phyloP scores from a whole-genome alignment of 2,113 vertebrate genomes.

The Hiodon tergisus region DNA sequence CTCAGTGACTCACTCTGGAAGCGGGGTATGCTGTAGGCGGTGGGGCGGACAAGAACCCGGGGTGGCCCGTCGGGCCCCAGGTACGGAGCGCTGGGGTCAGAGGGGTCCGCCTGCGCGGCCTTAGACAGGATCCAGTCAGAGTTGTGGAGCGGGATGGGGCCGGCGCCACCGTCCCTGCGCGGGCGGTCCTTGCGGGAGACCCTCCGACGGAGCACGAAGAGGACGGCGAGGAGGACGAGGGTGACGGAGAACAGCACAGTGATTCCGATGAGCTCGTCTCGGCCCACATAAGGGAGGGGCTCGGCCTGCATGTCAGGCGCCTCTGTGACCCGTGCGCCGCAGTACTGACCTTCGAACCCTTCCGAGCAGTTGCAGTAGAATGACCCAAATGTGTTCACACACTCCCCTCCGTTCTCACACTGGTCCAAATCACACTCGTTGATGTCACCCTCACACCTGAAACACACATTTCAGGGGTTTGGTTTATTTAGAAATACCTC shows the following conservation, averaged over 20 bases:
- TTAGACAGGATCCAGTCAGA: conserved; percentile 81
- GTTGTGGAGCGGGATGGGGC: conserved; percentile 72
- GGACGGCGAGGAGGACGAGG: conserved; percentile 74
- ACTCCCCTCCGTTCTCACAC: conserved; percentile 77
- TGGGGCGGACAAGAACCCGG: conserved; percentile 84
- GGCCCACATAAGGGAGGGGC: conserved; percentile 80
- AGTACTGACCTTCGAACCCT: conserved; percentile 78
- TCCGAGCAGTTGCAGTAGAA: conserved; percentile 89
- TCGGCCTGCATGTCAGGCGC: conserved; percentile 76
- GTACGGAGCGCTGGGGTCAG: conserved; percentile 62
- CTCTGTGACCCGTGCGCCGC: conserved; percentile 59
- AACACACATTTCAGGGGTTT: too few species aligned
- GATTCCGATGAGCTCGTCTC: conserved; percentile 90
- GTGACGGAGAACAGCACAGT: conserved; percentile 81
- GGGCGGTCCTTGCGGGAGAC: conserved; percentile 81
- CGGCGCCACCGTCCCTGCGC: conserved; percentile 69
- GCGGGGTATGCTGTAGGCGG: conserved; percentile 71
- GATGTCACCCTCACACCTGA: conserved; percentile 85
- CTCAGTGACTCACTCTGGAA: conserved; percentile 70
- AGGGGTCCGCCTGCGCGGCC: conserved; percentile 52
- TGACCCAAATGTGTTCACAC: conserved; percentile 81
- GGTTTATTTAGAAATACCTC: too few species aligned
- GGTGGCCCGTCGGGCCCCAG: conserved; percentile 72
- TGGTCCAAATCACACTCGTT: conserved; percentile 80
- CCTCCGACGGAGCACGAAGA: conserved; percentile 82